phyloP scores from a whole-genome alignment of 2,797 vertebrate genomes.

The Buceros bicornis region DNA sequence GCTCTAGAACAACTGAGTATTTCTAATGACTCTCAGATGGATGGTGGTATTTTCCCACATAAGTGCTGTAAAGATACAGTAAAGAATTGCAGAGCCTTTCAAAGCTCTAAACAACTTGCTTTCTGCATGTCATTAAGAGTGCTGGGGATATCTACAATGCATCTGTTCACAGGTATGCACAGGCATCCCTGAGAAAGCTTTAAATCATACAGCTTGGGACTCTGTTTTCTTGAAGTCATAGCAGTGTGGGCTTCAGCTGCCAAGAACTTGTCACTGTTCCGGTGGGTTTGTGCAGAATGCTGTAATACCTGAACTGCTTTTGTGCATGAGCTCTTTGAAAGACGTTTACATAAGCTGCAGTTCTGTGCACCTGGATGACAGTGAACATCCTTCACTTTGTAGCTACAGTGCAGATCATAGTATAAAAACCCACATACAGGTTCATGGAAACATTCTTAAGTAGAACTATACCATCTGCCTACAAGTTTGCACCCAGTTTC shows the following conservation, averaged over 20 bases:
- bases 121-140: constrained; percentile 67
- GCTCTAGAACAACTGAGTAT: constrained; percentile 61
- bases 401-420: neutral
- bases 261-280: constrained; percentile 17
- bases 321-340: neutral
- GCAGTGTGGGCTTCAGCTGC: neutral
- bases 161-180: constrained; percentile 61
- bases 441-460: neutral
- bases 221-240: neutral
- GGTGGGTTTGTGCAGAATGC: neutral
- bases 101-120: constrained; percentile 68
- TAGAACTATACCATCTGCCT: neutral
- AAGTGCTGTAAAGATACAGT: constrained; percentile 68
- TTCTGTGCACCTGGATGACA: neutral
- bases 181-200: constrained; percentile 35
- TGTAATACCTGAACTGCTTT: neutral
- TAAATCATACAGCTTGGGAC: neutral
- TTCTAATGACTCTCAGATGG: constrained; percentile 69
- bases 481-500: neutral
- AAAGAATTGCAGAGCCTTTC: constrained; percentile 68
- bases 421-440: neutral
- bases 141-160: constrained; percentile 56
- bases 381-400: constrained; percentile 12
- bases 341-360: neutral
- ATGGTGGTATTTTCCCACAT: constrained; percentile 65